These are phyloP conservation scores for Tryphoninae sp. DNA, from an alignment of 2,888 invertebrate species.

Conservation along the genomic window DNA sequence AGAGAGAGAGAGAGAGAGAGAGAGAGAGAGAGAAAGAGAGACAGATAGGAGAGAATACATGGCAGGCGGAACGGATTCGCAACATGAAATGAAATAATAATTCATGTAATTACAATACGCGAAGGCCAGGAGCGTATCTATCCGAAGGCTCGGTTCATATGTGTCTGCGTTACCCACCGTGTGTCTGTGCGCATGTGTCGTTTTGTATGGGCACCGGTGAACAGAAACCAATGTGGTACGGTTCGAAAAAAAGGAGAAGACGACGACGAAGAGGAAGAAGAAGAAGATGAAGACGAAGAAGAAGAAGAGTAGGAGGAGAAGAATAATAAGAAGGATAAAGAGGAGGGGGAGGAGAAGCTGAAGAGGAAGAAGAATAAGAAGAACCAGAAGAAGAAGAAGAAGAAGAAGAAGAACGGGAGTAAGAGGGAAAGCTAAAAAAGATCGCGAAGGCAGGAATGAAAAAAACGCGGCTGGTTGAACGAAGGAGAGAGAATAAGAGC, in stretches of 20 bases:
- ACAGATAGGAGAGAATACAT: slow-evolving; percentile 55
- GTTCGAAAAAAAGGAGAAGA: slow-evolving; percentile 10
- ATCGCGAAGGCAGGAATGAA: slow-evolving; percentile 32
- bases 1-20: slow-evolving; percentile 34
- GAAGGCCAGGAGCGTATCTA: slow-evolving; percentile 72
- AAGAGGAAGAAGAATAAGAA: slow-evolving; percentile 26
- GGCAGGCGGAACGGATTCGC: slow-evolving; percentile 75
- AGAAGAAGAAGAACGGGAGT: slow-evolving; percentile 27
- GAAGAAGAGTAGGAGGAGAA: slow-evolving; percentile 25
- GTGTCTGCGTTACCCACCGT: slow-evolving; percentile 1
- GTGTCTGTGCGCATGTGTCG: slow-evolving; percentile 24
- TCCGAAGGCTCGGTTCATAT: slow-evolving; percentile 48
- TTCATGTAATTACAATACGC: slow-evolving; percentile 78
- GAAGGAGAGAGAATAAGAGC: slow-evolving; percentile 8
- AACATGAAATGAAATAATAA: slow-evolving; percentile 78
- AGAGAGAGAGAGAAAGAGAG: slow-evolving; percentile 50
- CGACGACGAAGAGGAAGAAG: background rate
- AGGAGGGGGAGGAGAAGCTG: slow-evolving; percentile 30
- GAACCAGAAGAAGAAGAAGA: slow-evolving; percentile 25
- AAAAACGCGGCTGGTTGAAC: too few species aligned
- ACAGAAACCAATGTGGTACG: slow-evolving; percentile 59
- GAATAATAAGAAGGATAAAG: slow-evolving; percentile 1
- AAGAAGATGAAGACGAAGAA: slow-evolving; percentile 12
- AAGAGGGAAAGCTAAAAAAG: slow-evolving; percentile 27
- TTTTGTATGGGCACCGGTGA: slow-evolving; percentile 39